Evolutionary conservation across 30 jellyfish, hydroid and myxozoan genomes (phyloP).

Genomic region (Aurelia sp.): DNA sequence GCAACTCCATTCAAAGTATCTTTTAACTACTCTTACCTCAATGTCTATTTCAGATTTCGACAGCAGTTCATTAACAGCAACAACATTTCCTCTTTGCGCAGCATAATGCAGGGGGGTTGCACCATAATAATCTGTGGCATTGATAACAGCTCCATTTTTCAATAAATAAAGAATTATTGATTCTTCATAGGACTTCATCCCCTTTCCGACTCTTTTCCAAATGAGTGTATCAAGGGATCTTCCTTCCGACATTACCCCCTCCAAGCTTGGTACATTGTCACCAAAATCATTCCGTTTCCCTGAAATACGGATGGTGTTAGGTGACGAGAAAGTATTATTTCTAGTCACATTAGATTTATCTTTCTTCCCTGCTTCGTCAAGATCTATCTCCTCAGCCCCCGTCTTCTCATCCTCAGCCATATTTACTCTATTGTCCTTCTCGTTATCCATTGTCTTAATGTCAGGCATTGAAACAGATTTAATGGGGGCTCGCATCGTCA

Average conservation of each 20-base stretch:
- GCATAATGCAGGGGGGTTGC: conserved; percentile 98
- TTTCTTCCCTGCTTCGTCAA: neutral
- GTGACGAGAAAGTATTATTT: conserved; percentile 42
- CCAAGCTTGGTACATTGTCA: conserved; percentile 8
- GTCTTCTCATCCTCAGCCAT: neutral
- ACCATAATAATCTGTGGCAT: conserved; percentile 92
- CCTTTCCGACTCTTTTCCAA: conserved; percentile 42
- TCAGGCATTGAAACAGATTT: conserved; percentile 73
- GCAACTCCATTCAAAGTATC: too few relatives aligned
- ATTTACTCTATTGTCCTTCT: neutral
- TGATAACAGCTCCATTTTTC: conserved; percentile 80
- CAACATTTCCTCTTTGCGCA: conserved; percentile 86
- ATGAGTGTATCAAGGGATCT: conserved; percentile 74
- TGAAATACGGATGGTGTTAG: conserved; percentile 2
- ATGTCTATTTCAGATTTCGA: conserved; percentile 66
- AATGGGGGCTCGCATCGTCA: conserved; percentile 28
- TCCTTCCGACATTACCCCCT: conserved; percentile 46
- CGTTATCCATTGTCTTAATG: conserved; percentile 36
- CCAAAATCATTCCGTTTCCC: conserved; percentile 2
- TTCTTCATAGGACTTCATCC: conserved; percentile 36
- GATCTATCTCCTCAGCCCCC: neutral
- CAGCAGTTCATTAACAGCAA: conserved; percentile 83
- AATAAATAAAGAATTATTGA: conserved; percentile 76
- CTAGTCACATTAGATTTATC: conserved; percentile 19
- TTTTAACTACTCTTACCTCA: conserved; percentile 59